Evolutionary conservation across 37 sponge, comb jelly and placozoan species (phyloP), one percentile per base, ranked within the genome.

Genomic region (Spongilla lacustris): DNA sequence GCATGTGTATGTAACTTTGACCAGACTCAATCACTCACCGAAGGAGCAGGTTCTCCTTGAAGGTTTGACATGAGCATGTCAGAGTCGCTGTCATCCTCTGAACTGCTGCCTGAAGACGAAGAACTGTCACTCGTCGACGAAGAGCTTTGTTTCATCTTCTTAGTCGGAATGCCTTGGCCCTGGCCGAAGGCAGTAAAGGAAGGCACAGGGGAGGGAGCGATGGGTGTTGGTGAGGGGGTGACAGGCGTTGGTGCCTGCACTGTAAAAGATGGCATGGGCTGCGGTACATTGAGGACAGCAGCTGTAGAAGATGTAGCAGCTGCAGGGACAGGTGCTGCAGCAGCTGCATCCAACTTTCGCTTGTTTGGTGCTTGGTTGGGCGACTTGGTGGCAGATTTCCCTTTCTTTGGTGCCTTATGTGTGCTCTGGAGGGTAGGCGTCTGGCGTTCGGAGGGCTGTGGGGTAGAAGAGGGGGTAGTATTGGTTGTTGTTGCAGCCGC

Each of bases 41-140:
- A 69, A 27, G 77, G 24, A 6, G 75, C 75, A 24, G 41, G 2
- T 17, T 76, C 77, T 37, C 77, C 41, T 14, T 17, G 29, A 25
- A 73, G 29, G 27, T 73, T 19, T 25, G 73, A 73, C 28, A 34
- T 68, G 35, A 5, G 31, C 35, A 5, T 5, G 24, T 86, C 86
- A 27, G 24, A 67, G 68, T 71, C 75, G 25, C 81, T 74, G 2
- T 87, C 87, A 33, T 66, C 73, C 33, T 86, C 86, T 1, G 86
- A 86, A 69, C 87, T 87, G 36, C 78, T 67, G 28, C 78, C 76
- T 12, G 37, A 81, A 34, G 79, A 41, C 14, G 86, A 86, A 3
- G 79, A 73, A 0, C 79, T 80, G 34, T 38, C 31, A 48, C 50
- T 72, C 25, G 85, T 77, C 0, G 71, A 85, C 0, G 34, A 35